These are phyloP conservation scores for Lypha dubia DNA, from an alignment of 2,888 invertebrate genomes.

Conservation along the genomic window DNA sequence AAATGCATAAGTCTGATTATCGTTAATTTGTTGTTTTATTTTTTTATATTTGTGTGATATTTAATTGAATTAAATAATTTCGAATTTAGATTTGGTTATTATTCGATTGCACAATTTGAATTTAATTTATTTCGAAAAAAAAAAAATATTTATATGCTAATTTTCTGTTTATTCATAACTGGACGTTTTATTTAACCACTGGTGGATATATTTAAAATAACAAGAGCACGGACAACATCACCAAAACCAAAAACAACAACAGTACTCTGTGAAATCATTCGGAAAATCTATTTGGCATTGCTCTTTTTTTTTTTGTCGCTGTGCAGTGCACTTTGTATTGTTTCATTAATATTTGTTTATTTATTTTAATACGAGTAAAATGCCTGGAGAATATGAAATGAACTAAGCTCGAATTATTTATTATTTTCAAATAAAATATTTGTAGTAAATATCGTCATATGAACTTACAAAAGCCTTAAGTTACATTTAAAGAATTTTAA, in stretches of 20 bases:
- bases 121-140: slow-evolving; percentile 38
- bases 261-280: slow-evolving; percentile 1
- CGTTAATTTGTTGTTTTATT: background rate
- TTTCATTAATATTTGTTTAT: slow-evolving; percentile 48
- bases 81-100: background rate
- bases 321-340: background rate
- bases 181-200: slow-evolving; percentile 14
- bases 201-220: background rate
- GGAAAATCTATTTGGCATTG: slow-evolving; percentile 19
- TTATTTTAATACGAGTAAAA: slow-evolving; percentile 25
- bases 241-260: background rate
- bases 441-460: no score
- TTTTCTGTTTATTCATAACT: slow-evolving; percentile 11
- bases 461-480: no score
- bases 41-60: background rate
- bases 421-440: background rate
- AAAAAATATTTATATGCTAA: slow-evolving; percentile 4
- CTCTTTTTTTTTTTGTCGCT: background rate
- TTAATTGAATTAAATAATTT: slow-evolving; percentile 44
- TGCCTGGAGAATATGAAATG: slow-evolving; percentile 16
- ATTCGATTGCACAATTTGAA: background rate
- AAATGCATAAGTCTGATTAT: background rate
- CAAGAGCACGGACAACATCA: background rate
- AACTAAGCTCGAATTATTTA: slow-evolving; percentile 30
- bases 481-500: no score